Percentiles rank a stretch among this genome's conserved stretches.
Conservation (phyloP, 92 coral and sea anemone species). For the Palythoa heliodiscus region DNA sequence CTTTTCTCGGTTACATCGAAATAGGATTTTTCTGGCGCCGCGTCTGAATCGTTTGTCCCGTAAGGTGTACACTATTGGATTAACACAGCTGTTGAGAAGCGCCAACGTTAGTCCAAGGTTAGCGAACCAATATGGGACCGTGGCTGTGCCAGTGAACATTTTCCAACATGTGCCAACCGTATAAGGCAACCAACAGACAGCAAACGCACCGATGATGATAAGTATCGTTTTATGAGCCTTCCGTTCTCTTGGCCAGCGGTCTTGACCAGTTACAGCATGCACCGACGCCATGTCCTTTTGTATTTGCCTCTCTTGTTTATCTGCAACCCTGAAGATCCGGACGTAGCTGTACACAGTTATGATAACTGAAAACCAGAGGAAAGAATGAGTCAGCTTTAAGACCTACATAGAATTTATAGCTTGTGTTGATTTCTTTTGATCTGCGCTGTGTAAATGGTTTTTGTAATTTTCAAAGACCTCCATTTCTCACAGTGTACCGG, state of each 20-base stretch:
- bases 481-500: no score
- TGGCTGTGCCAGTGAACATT: constrained; percentile 39
- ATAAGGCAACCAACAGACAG: constrained; percentile 58
- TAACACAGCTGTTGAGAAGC: constrained; percentile 54
- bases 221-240: constrained; percentile 57
- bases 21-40: constrained; percentile 41
- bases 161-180: constrained; percentile 59
- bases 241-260: constrained; percentile 33
- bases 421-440: no score
- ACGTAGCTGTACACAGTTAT: constrained; percentile 51
- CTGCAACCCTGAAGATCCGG: constrained; percentile 57
- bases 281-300: constrained; percentile 40
- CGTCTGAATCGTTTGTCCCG: constrained; percentile 61
- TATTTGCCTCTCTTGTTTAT: constrained; percentile 56
- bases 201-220: constrained; percentile 52
- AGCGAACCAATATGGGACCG: constrained; percentile 58
- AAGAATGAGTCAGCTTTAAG: no score
- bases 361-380: constrained; percentile 23
- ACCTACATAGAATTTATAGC: neutral
- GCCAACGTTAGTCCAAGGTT: constrained; percentile 64
- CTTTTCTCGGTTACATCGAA: neutral
- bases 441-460: no score
- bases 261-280: constrained; percentile 22
- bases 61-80: constrained; percentile 56
- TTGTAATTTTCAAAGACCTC: no score